These are phyloP conservation scores for Nemoura dubitans DNA, from an alignment of 2,888 invertebrate genomes.

Conservation along the genomic window DNA sequence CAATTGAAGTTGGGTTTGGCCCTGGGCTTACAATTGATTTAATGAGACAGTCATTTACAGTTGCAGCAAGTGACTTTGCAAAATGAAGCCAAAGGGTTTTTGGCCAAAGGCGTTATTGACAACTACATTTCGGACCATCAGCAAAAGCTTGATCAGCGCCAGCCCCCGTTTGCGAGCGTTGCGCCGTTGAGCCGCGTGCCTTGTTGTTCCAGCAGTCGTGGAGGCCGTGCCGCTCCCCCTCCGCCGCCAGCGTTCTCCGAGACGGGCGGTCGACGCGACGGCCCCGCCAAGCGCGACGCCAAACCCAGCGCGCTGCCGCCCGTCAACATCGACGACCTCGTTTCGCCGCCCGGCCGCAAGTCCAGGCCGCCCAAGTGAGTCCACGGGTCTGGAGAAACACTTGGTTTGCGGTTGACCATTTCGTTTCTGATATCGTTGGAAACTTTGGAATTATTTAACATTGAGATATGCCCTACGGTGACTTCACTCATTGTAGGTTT, in stretches of 20 bases:
- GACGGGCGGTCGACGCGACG: conserved; percentile 20
- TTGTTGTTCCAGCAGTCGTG: background rate
- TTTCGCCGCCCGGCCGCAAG: conserved; percentile 80
- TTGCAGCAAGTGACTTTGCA: too few species aligned
- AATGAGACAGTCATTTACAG: too few species aligned
- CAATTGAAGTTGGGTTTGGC: too few species aligned
- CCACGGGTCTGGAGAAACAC: background rate
- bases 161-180: background rate
- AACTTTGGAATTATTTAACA: too few species aligned
- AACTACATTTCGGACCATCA: too few species aligned
- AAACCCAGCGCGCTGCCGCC: conserved; percentile 2
- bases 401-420: too few species aligned
- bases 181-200: background rate
- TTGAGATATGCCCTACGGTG: too few species aligned
- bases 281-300: background rate
- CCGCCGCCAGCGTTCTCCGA: conserved; percentile 45
- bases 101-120: too few species aligned
- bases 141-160: background rate
- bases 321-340: conserved; percentile 81
- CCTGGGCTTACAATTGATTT: too few species aligned
- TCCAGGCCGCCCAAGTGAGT: conserved; percentile 71
- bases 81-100: too few species aligned
- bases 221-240: conserved; percentile 37
- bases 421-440: too few species aligned
- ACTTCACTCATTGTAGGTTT: too few species aligned